Evolutionary conservation across 2,888 invertebrate species (phyloP), one percentile per base, ranked within the genome.

Genomic region (Altica lythri): DNA sequence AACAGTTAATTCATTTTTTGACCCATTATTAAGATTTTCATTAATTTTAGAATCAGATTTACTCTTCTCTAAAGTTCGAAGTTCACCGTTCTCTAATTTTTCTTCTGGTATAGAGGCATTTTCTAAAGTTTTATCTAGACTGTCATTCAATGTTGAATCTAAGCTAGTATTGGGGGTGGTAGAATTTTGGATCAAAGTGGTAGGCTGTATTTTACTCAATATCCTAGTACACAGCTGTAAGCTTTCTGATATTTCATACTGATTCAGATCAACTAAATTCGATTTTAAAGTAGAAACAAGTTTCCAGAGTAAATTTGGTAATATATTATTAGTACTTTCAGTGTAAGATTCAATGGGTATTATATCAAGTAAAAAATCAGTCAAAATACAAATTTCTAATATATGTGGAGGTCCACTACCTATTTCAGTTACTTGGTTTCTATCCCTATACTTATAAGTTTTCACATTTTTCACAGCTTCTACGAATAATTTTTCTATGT

Each of bases 291-390:
- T 79, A 43, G 78, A 79, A 13, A 85, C 82, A 35, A 90, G 82
- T 63, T 85, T 83, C 55, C 84, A 78, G 67, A 91, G 85, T 49
- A 91, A 81, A 64, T 84, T 83, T n/a, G 90, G 91, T 49, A 91
- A 76, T 71, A 90, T 88, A 62, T 89, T 86, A 5, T 88, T 85
- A 4, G 89, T 87, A 14, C 86, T 89, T 71, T 90, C 89, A 42
- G 85, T 81, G 64, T 88, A 89, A 42, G 88, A 86, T 74, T 91
- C 90, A 64, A 86, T 76, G 0, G 86, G 86, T 45, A 90, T 86
- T 22, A 86, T 83, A 59, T 90, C 90, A 44, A 92, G 74, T 4
- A 91, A 77, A 72, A 89, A 90, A 72, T 87, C 87, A 5, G 88
- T 85, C 30, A 91, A 74, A 37, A 81, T 78, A 68, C 90, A 90